Evolutionary conservation across 2,888 invertebrate species (phyloP).

Genomic region (Zygaena filipendulae): DNA sequence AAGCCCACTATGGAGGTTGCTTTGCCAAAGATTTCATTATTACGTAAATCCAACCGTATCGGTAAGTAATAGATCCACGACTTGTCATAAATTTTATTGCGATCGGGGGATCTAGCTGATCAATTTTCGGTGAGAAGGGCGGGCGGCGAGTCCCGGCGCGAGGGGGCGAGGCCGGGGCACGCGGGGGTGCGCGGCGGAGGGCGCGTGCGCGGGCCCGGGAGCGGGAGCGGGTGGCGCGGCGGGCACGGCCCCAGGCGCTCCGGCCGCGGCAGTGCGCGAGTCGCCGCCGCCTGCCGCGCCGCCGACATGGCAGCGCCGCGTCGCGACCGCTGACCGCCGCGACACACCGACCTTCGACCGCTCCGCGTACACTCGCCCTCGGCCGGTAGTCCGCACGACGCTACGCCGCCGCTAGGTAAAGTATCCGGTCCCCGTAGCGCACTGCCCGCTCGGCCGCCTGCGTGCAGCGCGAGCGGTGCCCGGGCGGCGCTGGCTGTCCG

Average conservation of each 20-base stretch:
- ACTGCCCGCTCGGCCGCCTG: slow-evolving; percentile 14
- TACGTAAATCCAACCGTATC: too few relatives aligned
- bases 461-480: slow-evolving; percentile 20
- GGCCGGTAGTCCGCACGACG: slow-evolving; percentile 16
- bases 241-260: slow-evolving; percentile 35
- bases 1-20: too few relatives aligned
- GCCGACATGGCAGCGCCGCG: slow-evolving; percentile 56
- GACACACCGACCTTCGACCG: slow-evolving; percentile 27
- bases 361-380: slow-evolving; percentile 25
- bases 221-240: slow-evolving; percentile 23
- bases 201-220: slow-evolving; percentile 22
- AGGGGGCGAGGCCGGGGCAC: slow-evolving; percentile 15
- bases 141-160: slow-evolving; percentile 13
- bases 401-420: slow-evolving; percentile 32
- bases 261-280: slow-evolving; percentile 52
- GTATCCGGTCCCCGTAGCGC: slow-evolving; percentile 24
- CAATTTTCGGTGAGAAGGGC: slow-evolving; percentile 34
- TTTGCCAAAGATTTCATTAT: too few relatives aligned
- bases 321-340: slow-evolving; percentile 44
- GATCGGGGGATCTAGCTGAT: slow-evolving; percentile 60
- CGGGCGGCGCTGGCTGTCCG: slow-evolving; percentile 3
- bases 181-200: slow-evolving; percentile 28
- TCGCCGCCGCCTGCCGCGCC: slow-evolving; percentile 52
- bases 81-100: slow-evolving; percentile 63
- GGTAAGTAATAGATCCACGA: too few relatives aligned